Percentiles rank a stretch among this genome's conserved stretches.
Evolutionary conservation across 2,888 invertebrate species (phyloP).

Genomic region (Hedya salicella): DNA sequence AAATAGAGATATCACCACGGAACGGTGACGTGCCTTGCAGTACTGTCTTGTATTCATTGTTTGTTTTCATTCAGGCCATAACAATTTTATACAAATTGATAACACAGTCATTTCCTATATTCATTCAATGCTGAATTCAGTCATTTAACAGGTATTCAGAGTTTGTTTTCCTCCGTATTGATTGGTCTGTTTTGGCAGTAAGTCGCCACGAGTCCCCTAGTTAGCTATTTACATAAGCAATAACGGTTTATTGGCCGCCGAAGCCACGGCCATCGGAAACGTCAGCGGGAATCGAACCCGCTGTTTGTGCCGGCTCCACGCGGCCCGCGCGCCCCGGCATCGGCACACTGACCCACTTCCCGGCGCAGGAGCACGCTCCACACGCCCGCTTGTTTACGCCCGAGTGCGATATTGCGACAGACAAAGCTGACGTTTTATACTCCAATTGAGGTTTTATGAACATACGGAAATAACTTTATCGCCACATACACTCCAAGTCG

Average conservation of each 20-base stretch:
- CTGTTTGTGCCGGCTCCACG: not conserved
- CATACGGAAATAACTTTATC: too few relatives aligned
- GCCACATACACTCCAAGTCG: too few relatives aligned
- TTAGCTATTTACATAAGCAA: constrained; percentile 7
- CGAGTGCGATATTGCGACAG: too few relatives aligned
- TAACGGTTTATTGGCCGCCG: constrained; percentile 16
- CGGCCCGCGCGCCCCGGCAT: not conserved
- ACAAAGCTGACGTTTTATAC: not conserved
- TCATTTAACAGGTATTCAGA: not conserved
- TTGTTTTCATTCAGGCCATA: not conserved
- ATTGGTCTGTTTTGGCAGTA: not conserved
- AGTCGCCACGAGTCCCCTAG: not conserved
- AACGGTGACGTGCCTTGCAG: too few relatives aligned
- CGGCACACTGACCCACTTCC: constrained; percentile 26
- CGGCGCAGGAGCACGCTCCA: too few relatives aligned
- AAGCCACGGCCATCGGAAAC: not conserved
- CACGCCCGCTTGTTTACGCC: constrained; percentile 6
- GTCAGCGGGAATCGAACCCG: constrained; percentile 20
- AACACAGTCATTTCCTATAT: not conserved
- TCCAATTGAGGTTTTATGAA: too few relatives aligned
- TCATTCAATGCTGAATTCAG: not conserved
- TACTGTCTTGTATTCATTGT: too few relatives aligned
- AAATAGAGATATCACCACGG: too few relatives aligned
- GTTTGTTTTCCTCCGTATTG: not conserved
- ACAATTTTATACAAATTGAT: not conserved